Conservation (phyloP, 2,888 invertebrate genomes). For the Pasiphila rectangulata region DNA sequence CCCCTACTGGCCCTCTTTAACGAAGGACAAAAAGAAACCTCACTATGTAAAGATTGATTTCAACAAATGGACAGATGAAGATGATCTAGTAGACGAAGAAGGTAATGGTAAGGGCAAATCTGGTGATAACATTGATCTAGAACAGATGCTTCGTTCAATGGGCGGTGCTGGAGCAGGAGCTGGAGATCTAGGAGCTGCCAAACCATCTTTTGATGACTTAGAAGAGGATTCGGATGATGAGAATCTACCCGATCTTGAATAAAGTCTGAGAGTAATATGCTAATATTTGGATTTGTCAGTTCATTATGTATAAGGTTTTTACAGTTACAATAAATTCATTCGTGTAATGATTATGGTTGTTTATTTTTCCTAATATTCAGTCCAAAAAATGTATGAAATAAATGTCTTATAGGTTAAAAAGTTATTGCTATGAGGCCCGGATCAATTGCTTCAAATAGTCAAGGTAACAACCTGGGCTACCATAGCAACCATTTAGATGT, state of each 20-base stretch:
- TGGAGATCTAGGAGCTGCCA: slow-evolving; percentile 73
- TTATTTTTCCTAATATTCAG: slow-evolving; percentile 4
- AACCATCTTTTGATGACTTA: slow-evolving; percentile 88
- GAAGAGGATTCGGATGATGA: slow-evolving; percentile 91
- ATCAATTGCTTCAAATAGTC: no score
- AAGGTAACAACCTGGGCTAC: no score
- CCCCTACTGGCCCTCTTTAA: slow-evolving; percentile 93
- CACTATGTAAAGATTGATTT: slow-evolving; percentile 99
- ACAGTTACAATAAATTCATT: slow-evolving; percentile 73
- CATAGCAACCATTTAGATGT: no score
- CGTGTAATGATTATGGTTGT: slow-evolving; percentile 21
- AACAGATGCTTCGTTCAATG: slow-evolving; percentile 88
- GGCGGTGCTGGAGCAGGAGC: slow-evolving; percentile 72
- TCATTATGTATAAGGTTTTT: slow-evolving; percentile 76
- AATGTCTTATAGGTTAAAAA: background rate
- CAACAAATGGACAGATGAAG: slow-evolving; percentile 98
- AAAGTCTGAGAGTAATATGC: slow-evolving; percentile 46
- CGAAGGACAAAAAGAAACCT: slow-evolving; percentile 92
- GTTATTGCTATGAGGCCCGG: background rate
- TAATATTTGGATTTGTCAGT: slow-evolving; percentile 61
- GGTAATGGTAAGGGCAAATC: slow-evolving; percentile 55
- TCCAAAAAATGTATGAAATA: background rate
- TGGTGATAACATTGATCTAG: slow-evolving; percentile 79
- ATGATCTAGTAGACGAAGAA: slow-evolving; percentile 90
- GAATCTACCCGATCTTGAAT: slow-evolving; percentile 88